Conservation (phyloP, 2,797 vertebrate species). For the Limosa lapponica region DNA sequence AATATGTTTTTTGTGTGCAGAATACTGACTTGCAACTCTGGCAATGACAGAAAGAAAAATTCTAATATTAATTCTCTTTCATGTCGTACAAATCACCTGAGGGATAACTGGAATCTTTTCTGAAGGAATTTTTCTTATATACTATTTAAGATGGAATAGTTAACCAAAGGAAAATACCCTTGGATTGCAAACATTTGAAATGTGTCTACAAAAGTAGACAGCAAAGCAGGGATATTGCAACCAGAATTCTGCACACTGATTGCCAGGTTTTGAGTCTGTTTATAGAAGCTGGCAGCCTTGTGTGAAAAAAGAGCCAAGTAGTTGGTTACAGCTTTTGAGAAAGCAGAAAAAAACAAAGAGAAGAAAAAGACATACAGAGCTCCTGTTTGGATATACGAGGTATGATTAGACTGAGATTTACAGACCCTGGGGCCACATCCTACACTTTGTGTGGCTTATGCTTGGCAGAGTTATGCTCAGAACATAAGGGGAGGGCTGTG, state of each 20-base stretch:
- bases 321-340: neutral
- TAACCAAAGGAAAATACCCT: neutral
- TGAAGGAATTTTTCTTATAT: neutral
- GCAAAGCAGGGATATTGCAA: neutral
- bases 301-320: neutral
- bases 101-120: neutral
- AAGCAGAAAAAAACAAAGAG: neutral
- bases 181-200: neutral
- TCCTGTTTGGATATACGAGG: neutral
- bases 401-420: neutral
- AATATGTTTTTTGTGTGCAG: neutral
- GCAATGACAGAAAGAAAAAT: neutral
- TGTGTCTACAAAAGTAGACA: neutral
- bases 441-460: neutral
- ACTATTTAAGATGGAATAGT: neutral
- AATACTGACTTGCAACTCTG: neutral
- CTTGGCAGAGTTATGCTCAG: neutral
- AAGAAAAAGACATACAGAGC: neutral
- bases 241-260: neutral
- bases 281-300: constrained; percentile 3
- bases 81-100: neutral
- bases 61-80: neutral
- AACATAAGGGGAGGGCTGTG: neutral
- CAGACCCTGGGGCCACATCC: neutral
- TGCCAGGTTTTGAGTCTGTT: neutral